Evolutionary conservation across 1,140 invertebrate genomes (phyloP).

Genomic region (Armadillidium nasatum): DNA sequence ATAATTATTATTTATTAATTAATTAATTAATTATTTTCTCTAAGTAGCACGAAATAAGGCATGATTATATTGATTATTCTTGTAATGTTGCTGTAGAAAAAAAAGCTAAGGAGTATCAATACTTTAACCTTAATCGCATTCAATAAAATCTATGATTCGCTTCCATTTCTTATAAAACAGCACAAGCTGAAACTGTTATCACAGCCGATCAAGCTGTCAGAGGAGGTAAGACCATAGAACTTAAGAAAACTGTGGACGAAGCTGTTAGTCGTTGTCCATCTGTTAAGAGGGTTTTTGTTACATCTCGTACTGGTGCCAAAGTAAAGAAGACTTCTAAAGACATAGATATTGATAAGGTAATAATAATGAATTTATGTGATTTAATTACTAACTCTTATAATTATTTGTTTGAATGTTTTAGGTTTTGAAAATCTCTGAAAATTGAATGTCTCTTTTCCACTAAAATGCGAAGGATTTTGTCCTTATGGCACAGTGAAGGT

Average conservation of each 20-base stretch:
- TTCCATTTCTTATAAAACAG: background rate
- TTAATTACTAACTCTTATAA: too few relatives aligned
- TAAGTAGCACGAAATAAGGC: background rate
- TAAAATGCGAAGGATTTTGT: too few relatives aligned
- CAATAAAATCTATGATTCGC: too few relatives aligned
- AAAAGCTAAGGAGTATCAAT: too few relatives aligned
- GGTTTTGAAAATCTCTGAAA: too few relatives aligned
- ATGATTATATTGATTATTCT: background rate
- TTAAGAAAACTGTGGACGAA: constrained; percentile 55
- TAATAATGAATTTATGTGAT: background rate
- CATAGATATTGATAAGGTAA: constrained; percentile 46
- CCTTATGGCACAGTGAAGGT: too few relatives aligned
- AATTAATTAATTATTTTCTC: too few relatives aligned
- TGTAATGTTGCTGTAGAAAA: too few relatives aligned
- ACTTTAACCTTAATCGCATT: too few relatives aligned
- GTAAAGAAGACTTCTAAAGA: constrained; percentile 49
- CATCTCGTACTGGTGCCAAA: constrained; percentile 49
- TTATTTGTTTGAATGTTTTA: too few relatives aligned
- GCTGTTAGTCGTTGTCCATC: constrained; percentile 51
- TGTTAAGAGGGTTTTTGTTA: constrained; percentile 54
- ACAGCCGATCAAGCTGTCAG: constrained; percentile 55
- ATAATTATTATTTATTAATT: too few relatives aligned
- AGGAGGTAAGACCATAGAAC: constrained; percentile 52
- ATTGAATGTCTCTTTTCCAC: too few relatives aligned
- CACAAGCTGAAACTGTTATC: constrained; percentile 51